Percentiles rank a stretch among this genome's conserved stretches.
These are phyloP conservation scores for Erebia aethiops DNA, from an alignment of 2,888 invertebrate genomes.

Conservation along the genomic window DNA sequence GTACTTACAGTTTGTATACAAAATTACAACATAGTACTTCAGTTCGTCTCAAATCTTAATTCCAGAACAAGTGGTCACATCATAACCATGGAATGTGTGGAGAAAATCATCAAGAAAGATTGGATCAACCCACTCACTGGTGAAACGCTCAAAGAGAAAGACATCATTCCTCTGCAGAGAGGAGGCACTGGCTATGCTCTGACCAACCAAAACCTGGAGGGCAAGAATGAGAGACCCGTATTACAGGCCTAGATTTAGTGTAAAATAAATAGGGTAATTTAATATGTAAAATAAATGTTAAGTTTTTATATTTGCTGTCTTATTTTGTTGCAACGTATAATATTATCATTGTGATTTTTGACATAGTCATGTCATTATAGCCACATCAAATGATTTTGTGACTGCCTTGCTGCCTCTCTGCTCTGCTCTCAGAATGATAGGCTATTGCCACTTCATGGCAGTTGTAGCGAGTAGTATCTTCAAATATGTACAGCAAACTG, in stretches of 20 bases:
- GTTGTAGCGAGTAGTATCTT: no score
- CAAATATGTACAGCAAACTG: no score
- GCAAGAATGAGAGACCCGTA: constrained; percentile 91
- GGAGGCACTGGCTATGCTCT: constrained; percentile 97
- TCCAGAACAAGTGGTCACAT: constrained; percentile 92
- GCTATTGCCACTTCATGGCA: no score
- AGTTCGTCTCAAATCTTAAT: constrained; percentile 7
- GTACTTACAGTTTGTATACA: no score
- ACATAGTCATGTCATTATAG: no score
- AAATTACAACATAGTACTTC: no score
- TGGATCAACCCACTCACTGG: constrained; percentile 97
- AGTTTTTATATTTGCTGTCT: background rate
- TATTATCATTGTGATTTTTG: no score
- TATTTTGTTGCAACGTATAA: background rate
- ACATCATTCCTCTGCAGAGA: constrained; percentile 95
- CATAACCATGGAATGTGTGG: constrained; percentile 97
- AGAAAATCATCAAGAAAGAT: constrained; percentile 97
- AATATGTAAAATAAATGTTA: background rate
- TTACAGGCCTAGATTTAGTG: constrained; percentile 86
- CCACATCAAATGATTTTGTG: no score
- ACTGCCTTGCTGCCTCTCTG: no score
- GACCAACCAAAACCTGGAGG: constrained; percentile 92
- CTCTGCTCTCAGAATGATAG: no score
- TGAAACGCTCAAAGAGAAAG: constrained; percentile 92
- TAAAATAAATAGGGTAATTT: background rate